phyloP scores from a whole-genome alignment of 2,797 vertebrate genomes.

The Sebastes diaconus region DNA sequence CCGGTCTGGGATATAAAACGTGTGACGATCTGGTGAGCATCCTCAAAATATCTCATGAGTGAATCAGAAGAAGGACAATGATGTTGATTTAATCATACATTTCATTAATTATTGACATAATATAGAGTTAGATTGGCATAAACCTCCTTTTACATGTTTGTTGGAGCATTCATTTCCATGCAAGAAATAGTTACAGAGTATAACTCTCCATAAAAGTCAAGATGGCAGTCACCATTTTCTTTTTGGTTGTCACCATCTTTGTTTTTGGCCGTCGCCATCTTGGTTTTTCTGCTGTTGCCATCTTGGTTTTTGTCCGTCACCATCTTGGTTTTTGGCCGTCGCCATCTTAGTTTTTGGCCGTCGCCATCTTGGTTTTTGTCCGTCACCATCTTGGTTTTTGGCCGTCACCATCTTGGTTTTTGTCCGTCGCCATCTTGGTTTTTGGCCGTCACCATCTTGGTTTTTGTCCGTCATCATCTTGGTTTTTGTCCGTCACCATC shows the following conservation, averaged over 20 bases:
- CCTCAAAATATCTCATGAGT: not conserved
- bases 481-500: rapidly evolving
- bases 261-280: too few relatives aligned
- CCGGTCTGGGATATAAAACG: not conserved
- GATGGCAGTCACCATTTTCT: too few relatives aligned
- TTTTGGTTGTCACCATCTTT: too few relatives aligned
- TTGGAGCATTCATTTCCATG: not conserved
- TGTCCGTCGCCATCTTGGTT: too few relatives aligned
- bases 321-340: too few relatives aligned
- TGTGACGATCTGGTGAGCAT: not conserved
- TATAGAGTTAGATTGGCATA: not conserved
- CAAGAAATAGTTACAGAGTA: too few relatives aligned
- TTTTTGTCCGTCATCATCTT: rapidly evolving
- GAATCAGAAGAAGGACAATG: too few relatives aligned
- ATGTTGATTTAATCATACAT: not conserved
- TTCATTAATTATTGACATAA: not conserved
- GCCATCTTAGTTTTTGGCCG: rapidly evolving
- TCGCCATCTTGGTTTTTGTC: rapidly evolving
- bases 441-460: rapidly evolving
- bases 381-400: too few relatives aligned
- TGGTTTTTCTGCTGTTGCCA: too few relatives aligned
- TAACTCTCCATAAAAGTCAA: too few relatives aligned
- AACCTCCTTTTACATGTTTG: not conserved
- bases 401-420: rapidly evolving
- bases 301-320: too few relatives aligned